Percentiles rank a stretch among this genome's conserved stretches.
Conservation (phyloP, 2,797 vertebrate genomes). For the Aselliscus stoliczkanus region DNA sequence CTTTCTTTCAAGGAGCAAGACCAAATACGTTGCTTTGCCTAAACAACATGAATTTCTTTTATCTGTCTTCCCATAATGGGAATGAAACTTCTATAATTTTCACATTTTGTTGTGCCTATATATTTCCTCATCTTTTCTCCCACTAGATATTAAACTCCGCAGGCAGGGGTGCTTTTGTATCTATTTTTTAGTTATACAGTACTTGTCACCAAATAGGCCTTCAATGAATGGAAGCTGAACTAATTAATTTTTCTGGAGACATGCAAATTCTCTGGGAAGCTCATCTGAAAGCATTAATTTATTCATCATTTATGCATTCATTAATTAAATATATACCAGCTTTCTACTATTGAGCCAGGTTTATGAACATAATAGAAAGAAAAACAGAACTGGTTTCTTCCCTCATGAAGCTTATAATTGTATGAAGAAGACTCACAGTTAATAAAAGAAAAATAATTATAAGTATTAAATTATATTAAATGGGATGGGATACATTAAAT, state of each 20-base stretch:
- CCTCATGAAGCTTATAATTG: not conserved
- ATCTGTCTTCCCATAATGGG: not conserved
- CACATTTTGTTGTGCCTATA: not conserved
- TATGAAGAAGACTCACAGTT: not conserved
- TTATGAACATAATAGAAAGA: not conserved
- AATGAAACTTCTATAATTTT: not conserved
- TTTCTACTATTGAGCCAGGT: slow-evolving; percentile 26
- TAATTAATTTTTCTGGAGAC: slow-evolving; percentile 13
- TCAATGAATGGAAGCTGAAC: not conserved
- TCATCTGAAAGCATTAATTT: slow-evolving; percentile 8
- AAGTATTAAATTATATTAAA: slow-evolving; percentile 24
- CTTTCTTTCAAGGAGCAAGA: not conserved
- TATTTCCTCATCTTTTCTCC: not conserved
- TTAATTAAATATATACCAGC: not conserved
- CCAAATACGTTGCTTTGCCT: not conserved
- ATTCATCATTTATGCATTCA: not conserved
- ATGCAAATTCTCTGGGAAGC: not conserved
- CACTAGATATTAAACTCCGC: not conserved
- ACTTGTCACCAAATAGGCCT: not conserved
- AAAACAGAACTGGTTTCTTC: slow-evolving; percentile 8
- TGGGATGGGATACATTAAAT: not conserved
- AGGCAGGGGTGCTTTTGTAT: not conserved
- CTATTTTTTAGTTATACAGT: not conserved
- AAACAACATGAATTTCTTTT: not conserved
- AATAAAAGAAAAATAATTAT: slow-evolving; percentile 16